Percentiles rank a stretch among this genome's conserved stretches.
phyloP scores from a whole-genome alignment of 2,113 vertebrate genomes.

The Apus apus region DNA sequence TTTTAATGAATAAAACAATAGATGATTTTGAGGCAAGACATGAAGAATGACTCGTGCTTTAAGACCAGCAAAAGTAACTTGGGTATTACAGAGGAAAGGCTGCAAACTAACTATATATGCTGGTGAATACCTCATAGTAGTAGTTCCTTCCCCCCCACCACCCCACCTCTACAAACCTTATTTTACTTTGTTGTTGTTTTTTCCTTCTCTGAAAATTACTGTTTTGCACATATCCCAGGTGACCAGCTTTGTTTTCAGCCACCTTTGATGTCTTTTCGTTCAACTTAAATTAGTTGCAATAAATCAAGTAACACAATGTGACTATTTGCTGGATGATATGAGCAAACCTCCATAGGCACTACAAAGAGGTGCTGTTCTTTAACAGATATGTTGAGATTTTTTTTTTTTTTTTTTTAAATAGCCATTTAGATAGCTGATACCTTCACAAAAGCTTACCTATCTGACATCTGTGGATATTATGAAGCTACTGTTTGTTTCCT shows the following conservation, averaged over 20 bases:
- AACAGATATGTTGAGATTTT: not conserved
- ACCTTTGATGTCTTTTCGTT: constrained; percentile 3
- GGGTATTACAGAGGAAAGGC: not conserved
- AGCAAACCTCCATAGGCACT: constrained; percentile 61
- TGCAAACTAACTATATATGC: not conserved
- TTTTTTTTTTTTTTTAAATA: too few relatives aligned
- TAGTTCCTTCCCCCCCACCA: not conserved
- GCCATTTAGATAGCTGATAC: constrained; percentile 35
- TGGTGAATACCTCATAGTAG: not conserved
- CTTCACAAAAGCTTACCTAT: constrained; percentile 30
- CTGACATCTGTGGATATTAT: constrained; percentile 15
- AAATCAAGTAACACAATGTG: constrained; percentile 53
- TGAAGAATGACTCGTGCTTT: not conserved
- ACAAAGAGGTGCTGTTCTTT: constrained; percentile 19
- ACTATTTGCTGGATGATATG: constrained; percentile 58
- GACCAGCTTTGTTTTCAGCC: not conserved
- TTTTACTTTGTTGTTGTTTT: constrained; percentile 17
- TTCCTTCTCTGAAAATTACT: constrained; percentile 26
- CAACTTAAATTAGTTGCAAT: constrained; percentile 39
- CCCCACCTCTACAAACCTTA: not conserved
- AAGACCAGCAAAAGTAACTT: not conserved
- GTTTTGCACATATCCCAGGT: constrained; percentile 29
- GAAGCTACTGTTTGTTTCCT: not conserved
- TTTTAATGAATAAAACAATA: not conserved
- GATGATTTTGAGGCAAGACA: not conserved